A percentile compares a stretch with the other conserved stretches of the same genome.
phyloP scores from a whole-genome alignment of 2,797 vertebrate species.

The Acridotheres tristis region DNA sequence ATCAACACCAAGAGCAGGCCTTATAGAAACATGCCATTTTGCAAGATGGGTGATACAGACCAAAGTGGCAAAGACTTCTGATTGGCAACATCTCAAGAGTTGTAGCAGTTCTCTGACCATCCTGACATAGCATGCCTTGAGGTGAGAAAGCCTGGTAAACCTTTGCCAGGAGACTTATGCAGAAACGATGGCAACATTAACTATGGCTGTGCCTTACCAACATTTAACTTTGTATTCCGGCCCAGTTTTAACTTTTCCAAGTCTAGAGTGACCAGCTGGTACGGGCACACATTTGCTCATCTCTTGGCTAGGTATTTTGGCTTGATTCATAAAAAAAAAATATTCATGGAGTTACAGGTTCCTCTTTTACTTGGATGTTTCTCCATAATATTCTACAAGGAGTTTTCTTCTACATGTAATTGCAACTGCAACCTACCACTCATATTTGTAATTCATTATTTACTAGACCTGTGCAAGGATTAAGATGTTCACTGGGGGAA shows the following conservation, averaged over 20 bases:
- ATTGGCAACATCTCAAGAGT: background rate
- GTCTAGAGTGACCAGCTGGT: background rate
- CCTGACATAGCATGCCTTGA: background rate
- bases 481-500: background rate
- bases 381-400: background rate
- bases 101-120: background rate
- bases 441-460: background rate
- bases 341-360: background rate
- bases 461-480: background rate
- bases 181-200: background rate
- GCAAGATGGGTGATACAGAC: background rate
- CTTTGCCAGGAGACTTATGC: background rate
- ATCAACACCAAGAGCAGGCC: background rate
- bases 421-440: background rate
- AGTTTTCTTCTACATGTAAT: background rate
- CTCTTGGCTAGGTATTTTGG: background rate
- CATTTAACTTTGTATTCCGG: background rate
- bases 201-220: background rate
- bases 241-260: background rate
- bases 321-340: background rate
- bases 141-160: background rate
- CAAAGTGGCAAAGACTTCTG: background rate
- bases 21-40: background rate
- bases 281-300: background rate
- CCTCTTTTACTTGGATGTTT: background rate